Evolutionary conservation across 2,113 vertebrate genomes (phyloP), one percentile per base, ranked within the genome.

Genomic region (Pedetes capensis): DNA sequence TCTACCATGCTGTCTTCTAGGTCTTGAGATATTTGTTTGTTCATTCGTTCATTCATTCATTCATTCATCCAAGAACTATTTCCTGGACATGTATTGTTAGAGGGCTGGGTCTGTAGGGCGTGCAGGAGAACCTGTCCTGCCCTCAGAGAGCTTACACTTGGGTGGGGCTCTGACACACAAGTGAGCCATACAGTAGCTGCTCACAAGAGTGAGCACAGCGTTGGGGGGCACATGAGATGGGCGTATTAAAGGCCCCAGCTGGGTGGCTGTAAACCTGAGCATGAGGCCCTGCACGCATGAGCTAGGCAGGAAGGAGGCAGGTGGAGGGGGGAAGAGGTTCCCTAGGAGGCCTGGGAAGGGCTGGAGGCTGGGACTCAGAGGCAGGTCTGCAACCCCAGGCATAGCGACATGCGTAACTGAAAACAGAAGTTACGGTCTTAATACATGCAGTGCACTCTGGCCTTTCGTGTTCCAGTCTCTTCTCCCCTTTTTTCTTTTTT

Each of bases 231-330:
- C 16, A 2, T 47, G 14, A 18, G 44, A 5, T 4, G 8, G 51
- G 18, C 2, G 6, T 42, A 13, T 1, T 13, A 32, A 55, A 6
- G 27, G 51, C 11, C 42, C 63, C 16, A 1, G 4, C 9, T 34
- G 20, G 68, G 18, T 55, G 55, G 29, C 14, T 39, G 11, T 34
- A 51, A 68, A 59, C 42, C 29, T 51, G 3, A 5, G 34, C 12
- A 25, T 1, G 1, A 74, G 34, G 13, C 13, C 22, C 23, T 16
- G 23, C 3, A 10, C 6, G 14, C 74, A 29, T 17, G 47, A 74
- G 4, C 22, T 32, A n/a, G 69, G 37, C 39, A n/a, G 69, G 37
- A 11, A 37, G 23, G 9, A 51, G 14, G 1, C 6, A 44, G 74
- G 22, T 20, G 22, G 39, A 13, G 23, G 22, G 44, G 34, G 18